phyloP scores from a whole-genome alignment of 2,797 vertebrate genomes.

The Toxotes lorentzi region DNA sequence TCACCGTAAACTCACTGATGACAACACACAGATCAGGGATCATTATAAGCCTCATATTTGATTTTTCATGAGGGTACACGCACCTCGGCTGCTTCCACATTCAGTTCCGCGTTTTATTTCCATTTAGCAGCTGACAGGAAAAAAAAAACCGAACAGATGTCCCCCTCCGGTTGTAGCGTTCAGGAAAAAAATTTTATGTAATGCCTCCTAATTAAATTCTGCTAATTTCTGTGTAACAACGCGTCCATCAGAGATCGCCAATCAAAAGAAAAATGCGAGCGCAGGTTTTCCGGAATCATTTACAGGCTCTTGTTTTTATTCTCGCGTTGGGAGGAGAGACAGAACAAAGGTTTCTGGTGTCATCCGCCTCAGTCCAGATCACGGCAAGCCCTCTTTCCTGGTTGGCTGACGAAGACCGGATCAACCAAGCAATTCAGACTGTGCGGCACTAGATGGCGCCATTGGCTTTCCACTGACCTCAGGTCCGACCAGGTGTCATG shows the following conservation, averaged over 20 bases:
- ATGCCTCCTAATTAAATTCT: conserved; percentile 23
- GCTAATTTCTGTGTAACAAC: conserved; percentile 37
- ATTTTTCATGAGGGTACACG: conserved; percentile 54
- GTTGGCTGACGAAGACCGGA: conserved; percentile 83
- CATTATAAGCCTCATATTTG: not conserved
- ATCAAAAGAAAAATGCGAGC: conserved; percentile 16
- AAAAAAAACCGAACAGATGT: conserved; percentile 46
- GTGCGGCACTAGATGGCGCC: conserved; percentile 52
- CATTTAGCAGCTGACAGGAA: conserved; percentile 74
- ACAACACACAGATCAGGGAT: conserved; percentile 20
- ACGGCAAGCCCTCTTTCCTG: conserved; percentile 82
- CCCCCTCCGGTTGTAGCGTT: conserved; percentile 52
- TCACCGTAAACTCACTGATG: conserved; percentile 27
- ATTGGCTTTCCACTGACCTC: not conserved
- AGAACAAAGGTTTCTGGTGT: conserved; percentile 85
- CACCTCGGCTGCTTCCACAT: conserved; percentile 80
- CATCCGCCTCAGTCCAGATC: conserved; percentile 85
- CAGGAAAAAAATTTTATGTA: not conserved
- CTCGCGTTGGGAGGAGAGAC: conserved; percentile 49
- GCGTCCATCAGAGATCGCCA: conserved; percentile 28
- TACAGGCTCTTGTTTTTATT: conserved; percentile 40
- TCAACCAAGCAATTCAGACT: conserved; percentile 26
- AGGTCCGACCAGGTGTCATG: not conserved
- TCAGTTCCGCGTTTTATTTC: conserved; percentile 79
- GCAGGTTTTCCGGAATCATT: conserved; percentile 29